Conservation (phyloP, 2,113 vertebrate species). For the Passerina amoena region DNA sequence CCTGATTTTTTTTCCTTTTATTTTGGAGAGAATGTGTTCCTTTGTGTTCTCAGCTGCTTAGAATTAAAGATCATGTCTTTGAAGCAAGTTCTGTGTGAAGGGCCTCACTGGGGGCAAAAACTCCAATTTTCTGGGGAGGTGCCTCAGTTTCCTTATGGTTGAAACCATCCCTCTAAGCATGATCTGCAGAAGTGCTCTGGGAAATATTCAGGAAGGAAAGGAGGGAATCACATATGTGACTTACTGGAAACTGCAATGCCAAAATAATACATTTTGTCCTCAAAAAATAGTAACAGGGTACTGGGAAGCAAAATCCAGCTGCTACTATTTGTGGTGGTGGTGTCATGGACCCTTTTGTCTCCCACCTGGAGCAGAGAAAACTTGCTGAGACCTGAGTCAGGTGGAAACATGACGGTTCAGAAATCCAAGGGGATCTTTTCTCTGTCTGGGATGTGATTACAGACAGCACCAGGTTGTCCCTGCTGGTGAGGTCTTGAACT, state of each 20-base stretch:
- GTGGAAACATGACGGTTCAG: neutral
- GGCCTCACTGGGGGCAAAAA: neutral
- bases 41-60: conserved; percentile 39
- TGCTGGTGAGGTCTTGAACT: neutral
- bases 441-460: neutral
- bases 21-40: neutral
- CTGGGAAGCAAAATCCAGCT: neutral
- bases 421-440: neutral
- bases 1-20: neutral
- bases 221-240: neutral
- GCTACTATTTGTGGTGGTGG: neutral
- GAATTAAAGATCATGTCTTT: neutral
- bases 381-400: neutral
- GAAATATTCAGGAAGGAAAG: neutral
- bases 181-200: neutral
- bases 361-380: neutral
- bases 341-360: neutral
- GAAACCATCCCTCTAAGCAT: neutral
- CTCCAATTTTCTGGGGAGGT: neutral
- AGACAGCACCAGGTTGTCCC: neutral
- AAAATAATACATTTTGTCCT: neutral
- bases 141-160: neutral
- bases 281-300: neutral
- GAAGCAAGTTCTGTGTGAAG: neutral
- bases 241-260: neutral